These are phyloP conservation scores for Phoxinus dragarum DNA, from an alignment of 2,797 vertebrate genomes.

Conservation along the genomic window DNA sequence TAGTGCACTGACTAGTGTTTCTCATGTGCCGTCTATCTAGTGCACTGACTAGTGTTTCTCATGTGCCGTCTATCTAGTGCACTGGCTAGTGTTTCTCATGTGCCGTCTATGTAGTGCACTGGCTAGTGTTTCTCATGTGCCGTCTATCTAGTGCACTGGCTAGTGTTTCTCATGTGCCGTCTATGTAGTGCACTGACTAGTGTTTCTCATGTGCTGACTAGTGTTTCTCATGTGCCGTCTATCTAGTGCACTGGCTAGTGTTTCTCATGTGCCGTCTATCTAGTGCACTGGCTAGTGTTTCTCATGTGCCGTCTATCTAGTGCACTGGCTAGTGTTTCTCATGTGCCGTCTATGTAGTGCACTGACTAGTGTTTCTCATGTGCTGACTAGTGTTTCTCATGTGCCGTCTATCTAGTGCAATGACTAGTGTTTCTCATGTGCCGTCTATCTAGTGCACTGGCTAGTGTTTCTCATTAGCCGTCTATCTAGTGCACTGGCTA, in stretches of 20 bases:
- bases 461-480: not conserved
- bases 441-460: slow-evolving; percentile 1
- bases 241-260: too few species aligned
- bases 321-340: not conserved
- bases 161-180: not conserved
- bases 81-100: not conserved
- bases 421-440: not conserved
- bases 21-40: not conserved
- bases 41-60: not conserved
- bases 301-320: too few species aligned
- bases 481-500: slow-evolving; percentile 4
- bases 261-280: too few species aligned
- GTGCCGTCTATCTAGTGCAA: slow-evolving; percentile 10
- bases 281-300: too few species aligned
- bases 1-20: not conserved
- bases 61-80: slow-evolving; percentile 3
- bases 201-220: not conserved
- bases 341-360: slow-evolving; percentile 30
- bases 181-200: not conserved
- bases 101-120: slow-evolving; percentile 8
- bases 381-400: not conserved
- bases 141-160: not conserved
- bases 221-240: too few species aligned
- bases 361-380: not conserved
- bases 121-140: not conserved